Evolutionary conservation across 2,797 vertebrate genomes (phyloP).

Genomic region (Pseudochirops corinnae): DNA sequence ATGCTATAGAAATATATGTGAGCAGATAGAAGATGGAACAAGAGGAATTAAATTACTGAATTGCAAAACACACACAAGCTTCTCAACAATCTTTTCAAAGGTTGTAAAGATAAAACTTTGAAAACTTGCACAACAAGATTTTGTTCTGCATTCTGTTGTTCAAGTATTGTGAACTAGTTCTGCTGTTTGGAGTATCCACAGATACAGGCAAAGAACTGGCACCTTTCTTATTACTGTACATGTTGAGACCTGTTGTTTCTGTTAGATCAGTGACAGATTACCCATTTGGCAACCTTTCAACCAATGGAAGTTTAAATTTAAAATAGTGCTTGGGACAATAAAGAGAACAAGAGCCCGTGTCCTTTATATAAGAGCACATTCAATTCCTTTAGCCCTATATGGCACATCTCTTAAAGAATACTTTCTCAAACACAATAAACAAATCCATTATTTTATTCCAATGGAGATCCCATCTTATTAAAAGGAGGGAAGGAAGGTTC

Average conservation of each 20-base stretch:
- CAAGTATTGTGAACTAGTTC: conserved; percentile 92
- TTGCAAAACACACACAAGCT: conserved; percentile 75
- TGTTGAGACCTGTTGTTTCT: conserved; percentile 96
- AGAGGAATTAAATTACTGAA: conserved; percentile 64
- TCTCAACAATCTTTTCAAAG: conserved; percentile 84
- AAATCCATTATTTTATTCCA: conserved; percentile 15
- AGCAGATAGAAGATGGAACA: conserved; percentile 60
- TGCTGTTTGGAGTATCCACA: conserved; percentile 99
- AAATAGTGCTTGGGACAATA: conserved; percentile 86
- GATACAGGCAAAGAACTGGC: conserved; percentile 94
- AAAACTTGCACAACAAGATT: conserved; percentile 93
- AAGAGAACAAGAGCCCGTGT: conserved; percentile 83
- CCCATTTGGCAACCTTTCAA: conserved; percentile 89
- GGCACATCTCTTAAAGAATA: conserved; percentile 65
- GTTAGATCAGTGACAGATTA: conserved; percentile 90
- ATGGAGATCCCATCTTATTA: conserved; percentile 34
- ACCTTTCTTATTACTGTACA: conserved; percentile 88
- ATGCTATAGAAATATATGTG: conserved; percentile 88
- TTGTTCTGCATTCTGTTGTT: conserved; percentile 85
- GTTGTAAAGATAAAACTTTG: conserved; percentile 89
- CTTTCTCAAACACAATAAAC: conserved; percentile 58
- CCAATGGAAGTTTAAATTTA: conserved; percentile 87
- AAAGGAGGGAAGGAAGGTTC: conserved; percentile 60
- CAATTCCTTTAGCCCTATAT: conserved; percentile 72
- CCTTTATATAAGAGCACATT: conserved; percentile 81